phyloP scores from a whole-genome alignment of 1,140 invertebrate genomes.

The Holcopasites calliopsidis region DNA sequence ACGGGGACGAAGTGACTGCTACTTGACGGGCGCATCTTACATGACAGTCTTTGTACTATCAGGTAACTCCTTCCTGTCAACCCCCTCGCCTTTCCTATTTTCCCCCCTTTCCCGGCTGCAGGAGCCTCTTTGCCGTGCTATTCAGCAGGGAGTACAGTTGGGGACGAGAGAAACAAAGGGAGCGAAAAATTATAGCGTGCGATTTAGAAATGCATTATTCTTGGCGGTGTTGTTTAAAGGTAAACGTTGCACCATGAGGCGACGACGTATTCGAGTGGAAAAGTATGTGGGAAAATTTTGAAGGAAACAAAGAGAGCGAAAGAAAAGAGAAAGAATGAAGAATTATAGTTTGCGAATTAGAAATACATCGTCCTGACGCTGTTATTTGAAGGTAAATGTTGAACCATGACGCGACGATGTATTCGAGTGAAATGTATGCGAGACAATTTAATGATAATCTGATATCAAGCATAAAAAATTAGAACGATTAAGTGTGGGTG shows the following conservation, averaged over 20 bases:
- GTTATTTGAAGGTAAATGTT: not conserved
- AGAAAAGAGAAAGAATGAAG: slow-evolving; percentile 1
- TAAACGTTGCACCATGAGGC: not conserved
- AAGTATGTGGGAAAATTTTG: too few species aligned
- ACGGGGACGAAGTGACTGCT: slow-evolving; percentile 56
- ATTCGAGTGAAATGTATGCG: too few species aligned
- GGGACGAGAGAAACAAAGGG: slow-evolving; percentile 31
- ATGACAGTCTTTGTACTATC: slow-evolving; percentile 74
- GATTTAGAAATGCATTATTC: not conserved
- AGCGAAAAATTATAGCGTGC: slow-evolving; percentile 1
- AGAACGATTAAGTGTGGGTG: too few species aligned
- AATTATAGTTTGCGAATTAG: too few species aligned
- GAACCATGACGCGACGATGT: not conserved
- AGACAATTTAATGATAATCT: too few species aligned
- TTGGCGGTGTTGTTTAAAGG: not conserved
- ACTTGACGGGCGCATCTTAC: slow-evolving; percentile 67
- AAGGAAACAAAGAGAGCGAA: too few species aligned
- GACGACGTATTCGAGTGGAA: too few species aligned
- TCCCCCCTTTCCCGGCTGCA: slow-evolving; percentile 27
- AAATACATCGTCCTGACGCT: not conserved
- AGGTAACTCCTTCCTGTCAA: slow-evolving; percentile 71
- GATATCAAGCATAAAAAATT: too few species aligned
- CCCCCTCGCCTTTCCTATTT: slow-evolving; percentile 54
- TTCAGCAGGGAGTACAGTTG: slow-evolving; percentile 5
- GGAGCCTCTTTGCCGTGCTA: slow-evolving; percentile 37